Evolutionary conservation across 2,888 invertebrate genomes (phyloP).

Genomic region (Theretra japonica): DNA sequence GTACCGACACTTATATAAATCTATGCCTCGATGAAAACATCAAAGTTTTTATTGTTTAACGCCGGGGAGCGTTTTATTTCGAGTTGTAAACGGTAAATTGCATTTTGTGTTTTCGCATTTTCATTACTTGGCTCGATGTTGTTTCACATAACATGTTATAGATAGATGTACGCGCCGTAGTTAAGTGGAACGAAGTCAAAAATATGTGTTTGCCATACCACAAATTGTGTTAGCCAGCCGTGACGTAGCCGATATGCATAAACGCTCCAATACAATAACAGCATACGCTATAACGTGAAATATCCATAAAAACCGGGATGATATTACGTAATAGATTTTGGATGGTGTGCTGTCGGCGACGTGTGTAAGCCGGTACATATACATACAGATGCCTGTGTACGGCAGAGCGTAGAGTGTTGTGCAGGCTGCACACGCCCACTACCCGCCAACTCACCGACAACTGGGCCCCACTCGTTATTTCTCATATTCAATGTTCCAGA

Average conservation of each 20-base stretch:
- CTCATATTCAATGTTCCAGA: slow-evolving; percentile 65
- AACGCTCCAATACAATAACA: slow-evolving; percentile 15
- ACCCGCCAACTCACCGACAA: slow-evolving; percentile 31
- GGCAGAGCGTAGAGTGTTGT: background rate
- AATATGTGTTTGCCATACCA: slow-evolving; percentile 28
- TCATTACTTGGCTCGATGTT: slow-evolving; percentile 30
- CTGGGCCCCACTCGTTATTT: slow-evolving; percentile 58
- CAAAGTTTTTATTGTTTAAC: slow-evolving; percentile 45
- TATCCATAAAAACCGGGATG: slow-evolving; percentile 12
- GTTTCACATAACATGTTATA: slow-evolving; percentile 22
- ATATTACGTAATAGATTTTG: slow-evolving; percentile 22
- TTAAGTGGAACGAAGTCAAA: slow-evolving; percentile 29
- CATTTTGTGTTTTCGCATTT: slow-evolving; percentile 42
- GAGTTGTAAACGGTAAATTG: slow-evolving; percentile 46
- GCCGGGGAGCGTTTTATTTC: slow-evolving; percentile 44
- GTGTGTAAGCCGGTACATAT: background rate
- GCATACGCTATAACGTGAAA: slow-evolving; percentile 1
- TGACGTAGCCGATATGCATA: slow-evolving; percentile 18
- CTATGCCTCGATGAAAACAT: slow-evolving; percentile 36
- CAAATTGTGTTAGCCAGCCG: slow-evolving; percentile 26
- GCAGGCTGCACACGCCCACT: slow-evolving; percentile 13
- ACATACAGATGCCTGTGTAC: background rate
- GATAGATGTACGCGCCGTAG: slow-evolving; percentile 19
- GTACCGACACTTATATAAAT: slow-evolving; percentile 10
- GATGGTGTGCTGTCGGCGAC: background rate